A percentile compares a stretch with the other conserved stretches of the same genome.
phyloP scores from a whole-genome alignment of 37 sponge, comb jelly and placozoan genomes.

The Ephydatia muelleri region DNA sequence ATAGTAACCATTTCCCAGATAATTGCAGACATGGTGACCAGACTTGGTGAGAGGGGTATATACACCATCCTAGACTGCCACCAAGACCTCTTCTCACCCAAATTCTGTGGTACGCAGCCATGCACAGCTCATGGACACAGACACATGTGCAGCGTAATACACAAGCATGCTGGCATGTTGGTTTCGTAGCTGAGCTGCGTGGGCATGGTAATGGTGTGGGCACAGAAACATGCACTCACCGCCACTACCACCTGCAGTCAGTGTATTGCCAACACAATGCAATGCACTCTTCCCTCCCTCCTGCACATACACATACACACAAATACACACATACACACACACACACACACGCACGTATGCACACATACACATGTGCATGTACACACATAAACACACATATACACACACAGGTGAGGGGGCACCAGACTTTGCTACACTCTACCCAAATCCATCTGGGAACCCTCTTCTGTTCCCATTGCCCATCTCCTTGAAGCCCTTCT shows the following conservation, averaged over 20 bases:
- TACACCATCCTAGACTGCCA: slow-evolving; percentile 79
- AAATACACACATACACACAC: neutral
- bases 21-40: slow-evolving; percentile 55
- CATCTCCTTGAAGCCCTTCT: slow-evolving; percentile 43
- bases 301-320: neutral
- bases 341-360: neutral
- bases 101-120: slow-evolving; percentile 68
- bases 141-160: neutral
- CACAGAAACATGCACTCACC: no score
- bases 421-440: slow-evolving; percentile 75
- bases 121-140: neutral
- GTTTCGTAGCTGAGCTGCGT: neutral
- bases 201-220: no score
- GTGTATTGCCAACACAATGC: no score
- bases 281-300: no score
- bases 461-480: slow-evolving; percentile 68
- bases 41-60: slow-evolving; percentile 60
- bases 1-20: slow-evolving; percentile 20
- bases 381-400: neutral
- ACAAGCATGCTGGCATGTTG: neutral
- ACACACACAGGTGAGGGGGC: slow-evolving; percentile 14
- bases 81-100: slow-evolving; percentile 76
- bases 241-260: no score
- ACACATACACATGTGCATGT: neutral
- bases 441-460: slow-evolving; percentile 47